Base-by-base conservation (phyloP, 2,888 invertebrate species). In the Phaonia tiefii region DNA sequence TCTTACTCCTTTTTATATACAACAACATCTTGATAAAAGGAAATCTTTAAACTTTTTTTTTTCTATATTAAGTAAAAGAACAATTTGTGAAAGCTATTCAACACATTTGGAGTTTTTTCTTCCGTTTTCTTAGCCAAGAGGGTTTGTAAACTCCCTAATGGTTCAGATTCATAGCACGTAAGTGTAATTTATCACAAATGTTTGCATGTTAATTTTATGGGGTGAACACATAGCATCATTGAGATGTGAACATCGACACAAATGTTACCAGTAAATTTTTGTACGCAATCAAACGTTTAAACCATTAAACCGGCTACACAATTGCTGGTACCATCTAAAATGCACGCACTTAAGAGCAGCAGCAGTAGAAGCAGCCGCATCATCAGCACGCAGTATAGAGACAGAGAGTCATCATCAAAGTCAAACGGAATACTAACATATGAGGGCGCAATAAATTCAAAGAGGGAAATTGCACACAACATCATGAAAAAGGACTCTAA, bases 121-220 rank as follows among this genome's bases (percentile, higher is more conserved):
- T n/a, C n/a, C n/a, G n/a, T n/a, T n/a, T n/a, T n/a, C n/a, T n/a
- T n/a, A n/a, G 8, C 15, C 31, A 37, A 10, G 20, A 20, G 17
- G 31, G 15, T 7, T 11, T n/a, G 15, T 22, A 31, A 8, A n/a
- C 17, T n/a, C 15, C 15, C 3, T 17, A 15, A 54, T 17, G 54
- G 86, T 89, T 86, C 84, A 81, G 84, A 88, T 86, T 86, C 87
- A 85, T 84, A 86, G 85, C 88, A 89, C 88, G 88, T 89, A 85
- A 86, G 75, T 84, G 86, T 86, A 87, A 89, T 89, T 87, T 89
- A 89, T 89, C 86, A 89, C 88, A 89, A 88, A 88, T 86, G 87
- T 86, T 86, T 87, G 87, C 86, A 88, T 88, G 89, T 89, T 89
- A 89, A 89, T 89, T 89, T 89, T 89, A 89, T 88, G 86, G 89